Evolutionary conservation across 2,888 invertebrate species (phyloP).

Genomic region (Xestia rhomboidea): DNA sequence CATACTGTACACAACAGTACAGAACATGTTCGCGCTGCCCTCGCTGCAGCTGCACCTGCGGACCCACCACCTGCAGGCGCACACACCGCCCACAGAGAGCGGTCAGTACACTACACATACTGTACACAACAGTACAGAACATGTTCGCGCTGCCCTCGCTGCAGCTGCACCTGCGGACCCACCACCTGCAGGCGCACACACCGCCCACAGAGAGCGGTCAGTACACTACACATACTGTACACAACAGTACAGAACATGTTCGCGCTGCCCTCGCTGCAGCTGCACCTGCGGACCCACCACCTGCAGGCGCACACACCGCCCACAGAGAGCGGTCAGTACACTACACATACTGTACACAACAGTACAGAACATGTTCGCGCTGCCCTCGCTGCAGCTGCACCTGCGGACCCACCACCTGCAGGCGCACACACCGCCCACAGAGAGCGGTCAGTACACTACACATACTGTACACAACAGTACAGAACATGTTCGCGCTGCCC

Average conservation of each 20-base stretch:
- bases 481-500: constrained; percentile 18
- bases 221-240: constrained; percentile 22
- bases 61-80: constrained; percentile 96
- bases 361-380: constrained; percentile 17
- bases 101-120: constrained; percentile 65
- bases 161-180: constrained; percentile 97
- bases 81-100: constrained; percentile 92
- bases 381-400: constrained; percentile 90
- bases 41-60: constrained; percentile 97
- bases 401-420: constrained; percentile 98
- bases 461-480: constrained; percentile 10
- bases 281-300: constrained; percentile 98
- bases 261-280: constrained; percentile 97
- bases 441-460: constrained; percentile 82
- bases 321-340: constrained; percentile 88
- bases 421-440: constrained; percentile 93
- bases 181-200: constrained; percentile 95
- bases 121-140: background rate
- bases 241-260: constrained; percentile 91
- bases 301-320: constrained; percentile 94
- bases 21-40: constrained; percentile 96
- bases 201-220: constrained; percentile 92
- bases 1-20: constrained; percentile 4
- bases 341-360: constrained; percentile 15
- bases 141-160: constrained; percentile 98